Base-by-base conservation (phyloP, 2,888 invertebrate species). In the Amiota minor region DNA sequence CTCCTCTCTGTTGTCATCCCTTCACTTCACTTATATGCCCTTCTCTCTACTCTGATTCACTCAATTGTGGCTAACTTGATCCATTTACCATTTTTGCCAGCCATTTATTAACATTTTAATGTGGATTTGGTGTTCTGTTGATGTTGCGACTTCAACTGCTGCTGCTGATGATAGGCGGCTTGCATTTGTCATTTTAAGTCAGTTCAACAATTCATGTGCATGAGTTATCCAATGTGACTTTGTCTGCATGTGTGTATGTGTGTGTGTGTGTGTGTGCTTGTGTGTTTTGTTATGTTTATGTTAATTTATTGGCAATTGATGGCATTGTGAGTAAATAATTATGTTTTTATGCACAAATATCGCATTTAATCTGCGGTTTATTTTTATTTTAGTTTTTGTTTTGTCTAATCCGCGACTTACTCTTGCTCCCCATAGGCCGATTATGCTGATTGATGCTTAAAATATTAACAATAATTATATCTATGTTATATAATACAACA, bases 341-440 rank as follows among this genome's bases (percentile, higher is more conserved):
- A 65, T 65, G 65, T 65, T 65, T 65, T 65, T 49, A 65, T 65
- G 65, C 65, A 65, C 35, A 35, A 65, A 65, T 49, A 49, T 65
- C 12, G 65, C 65, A 18, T 65, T 65, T 20, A 65, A 16, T 65
- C 12, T 46, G 65, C 65, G 49, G 65, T 65, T 49, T 65, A 49
- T 18, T 49, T 47, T 20, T 46, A 4, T 23, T 23, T 23, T 23
- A 6, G 0, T 35, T 35, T 35, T 35, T 35, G 35, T 35, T 35
- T 35, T 35, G 35, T 35, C 35, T 45, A 62, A 62, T 53, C 14
- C 53, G 6, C 12, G 2, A 53, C 53, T n/a, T 9, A 53, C 12
- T n/a, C n/a, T 53, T 53, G 53, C 14, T 16, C 11, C 46, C 46
- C n/a, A 12, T 18, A 16, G 45, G 65, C 49, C 49, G 65, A 47